Base-by-base conservation (phyloP, 1,140 invertebrate species). In the Aleiodes sp. region DNA sequence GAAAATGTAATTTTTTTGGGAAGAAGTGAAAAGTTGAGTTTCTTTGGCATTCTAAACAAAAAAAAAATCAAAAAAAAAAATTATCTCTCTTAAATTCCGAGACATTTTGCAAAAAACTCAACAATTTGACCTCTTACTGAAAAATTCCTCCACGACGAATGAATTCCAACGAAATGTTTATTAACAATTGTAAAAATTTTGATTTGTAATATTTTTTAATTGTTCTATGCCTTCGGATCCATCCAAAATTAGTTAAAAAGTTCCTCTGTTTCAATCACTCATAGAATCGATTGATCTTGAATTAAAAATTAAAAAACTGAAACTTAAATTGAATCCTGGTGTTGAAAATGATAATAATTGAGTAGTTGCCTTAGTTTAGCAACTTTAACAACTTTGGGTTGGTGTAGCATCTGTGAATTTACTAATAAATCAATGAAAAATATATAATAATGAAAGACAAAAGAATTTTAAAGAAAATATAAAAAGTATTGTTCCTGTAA, bases 171-270 rank as follows among this genome's bases (percentile, higher is more conserved):
- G n/a, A n/a, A n/a, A n/a, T n/a, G n/a, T n/a, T n/a, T n/a, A n/a
- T n/a, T n/a, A n/a, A 16, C 21, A 52, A 7, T 52, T 16, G 46
- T 52, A 24, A 21, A 52, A 52, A 16, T 52, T 52, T 52, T 52
- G 19, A 52, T 16, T 9, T 52, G 46, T 52, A 52, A 21, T 52
- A 21, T 52, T 52, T 52, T 7, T 8, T 24, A 21, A 16, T 6
- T 24, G 21, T 52, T 52, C 16, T 24, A 52, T 19, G 46, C 12
- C n/a, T n/a, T n/a, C n/a, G n/a, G n/a, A 16, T 52, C 46, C 46
- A 52, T 52, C 39, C 39, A 46, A 46, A 52, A 52, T 52, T 52
- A 16, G 6, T 52, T 52, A 52, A 52, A 24, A 24, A 52, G 26
- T 52, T 52, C 19, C n/a, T n/a, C n/a, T n/a, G n/a, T n/a, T 24